Evolutionary conservation across 2,113 vertebrate species (phyloP).

Genomic region (Leptodactylus fuscus): DNA sequence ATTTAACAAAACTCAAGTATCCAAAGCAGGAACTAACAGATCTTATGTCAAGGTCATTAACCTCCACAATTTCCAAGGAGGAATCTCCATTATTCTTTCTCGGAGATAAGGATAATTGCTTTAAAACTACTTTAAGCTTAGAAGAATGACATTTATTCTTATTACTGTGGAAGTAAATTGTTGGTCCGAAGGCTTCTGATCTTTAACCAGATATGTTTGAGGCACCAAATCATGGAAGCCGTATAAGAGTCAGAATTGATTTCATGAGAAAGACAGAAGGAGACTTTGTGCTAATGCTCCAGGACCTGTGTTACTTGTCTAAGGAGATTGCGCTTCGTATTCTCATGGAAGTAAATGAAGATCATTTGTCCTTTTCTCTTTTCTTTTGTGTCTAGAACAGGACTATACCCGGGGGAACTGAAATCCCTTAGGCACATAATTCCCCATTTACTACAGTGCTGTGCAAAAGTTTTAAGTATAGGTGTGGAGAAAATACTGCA

Average conservation of each 20-base stretch:
- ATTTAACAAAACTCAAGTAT: slow-evolving; percentile 21
- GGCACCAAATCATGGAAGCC: slow-evolving; percentile 2
- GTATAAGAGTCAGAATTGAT: slow-evolving; percentile 26
- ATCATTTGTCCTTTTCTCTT: not conserved
- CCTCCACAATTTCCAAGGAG: slow-evolving; percentile 47
- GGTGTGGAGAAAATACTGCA: too few species aligned
- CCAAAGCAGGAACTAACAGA: not conserved
- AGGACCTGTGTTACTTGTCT: not conserved
- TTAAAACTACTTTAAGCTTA: slow-evolving; percentile 45
- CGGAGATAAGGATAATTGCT: slow-evolving; percentile 57
- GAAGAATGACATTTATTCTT: slow-evolving; percentile 53
- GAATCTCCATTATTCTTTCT: slow-evolving; percentile 46
- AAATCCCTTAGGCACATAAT: not conserved
- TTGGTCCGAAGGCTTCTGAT: slow-evolving; percentile 35
- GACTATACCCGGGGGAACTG: not conserved
- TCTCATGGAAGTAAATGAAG: not conserved
- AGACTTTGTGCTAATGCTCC: not conserved
- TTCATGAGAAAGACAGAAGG: not conserved
- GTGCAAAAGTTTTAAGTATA: too few species aligned
- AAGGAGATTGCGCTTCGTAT: not conserved
- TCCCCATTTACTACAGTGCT: not conserved
- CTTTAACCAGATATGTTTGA: slow-evolving; percentile 28
- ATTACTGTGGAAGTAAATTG: slow-evolving; percentile 54
- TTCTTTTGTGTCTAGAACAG: not conserved
- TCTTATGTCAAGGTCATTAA: slow-evolving; percentile 54